phyloP scores from a whole-genome alignment of 2,888 invertebrate genomes.

The Eupithecia vulgata region DNA sequence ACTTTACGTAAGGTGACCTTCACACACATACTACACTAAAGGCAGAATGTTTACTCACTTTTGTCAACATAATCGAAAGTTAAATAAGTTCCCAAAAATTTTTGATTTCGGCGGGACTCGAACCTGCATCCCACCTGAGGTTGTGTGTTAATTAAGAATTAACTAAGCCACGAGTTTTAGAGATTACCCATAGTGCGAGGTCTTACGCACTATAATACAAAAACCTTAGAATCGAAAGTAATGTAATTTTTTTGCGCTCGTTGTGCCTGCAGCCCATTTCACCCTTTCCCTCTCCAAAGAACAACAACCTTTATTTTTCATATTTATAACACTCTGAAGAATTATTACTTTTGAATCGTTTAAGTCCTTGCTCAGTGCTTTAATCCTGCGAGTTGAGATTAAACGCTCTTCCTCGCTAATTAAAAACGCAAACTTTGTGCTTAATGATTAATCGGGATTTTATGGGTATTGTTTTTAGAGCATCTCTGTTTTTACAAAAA shows the following conservation, averaged over 20 bases:
- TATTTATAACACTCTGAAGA: slow-evolving; percentile 81
- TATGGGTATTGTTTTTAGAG: slow-evolving; percentile 38
- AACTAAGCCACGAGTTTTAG: too few relatives aligned
- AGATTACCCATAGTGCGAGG: too few relatives aligned
- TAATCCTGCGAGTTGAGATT: slow-evolving; percentile 77
- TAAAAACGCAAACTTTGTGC: slow-evolving; percentile 78
- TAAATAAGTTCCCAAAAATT: too few relatives aligned
- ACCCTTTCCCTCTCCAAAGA: slow-evolving; percentile 59
- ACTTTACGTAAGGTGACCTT: background rate
- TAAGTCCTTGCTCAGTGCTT: slow-evolving; percentile 80
- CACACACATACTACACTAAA: background rate
- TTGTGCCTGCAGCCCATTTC: slow-evolving; percentile 49
- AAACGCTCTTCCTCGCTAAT: slow-evolving; percentile 77
- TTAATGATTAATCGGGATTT: slow-evolving; percentile 67
- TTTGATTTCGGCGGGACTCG: too few relatives aligned
- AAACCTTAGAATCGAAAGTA: background rate
- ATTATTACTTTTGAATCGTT: slow-evolving; percentile 83
- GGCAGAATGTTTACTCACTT: too few relatives aligned
- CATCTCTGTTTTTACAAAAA: background rate
- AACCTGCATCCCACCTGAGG: too few relatives aligned
- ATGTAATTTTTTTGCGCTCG: slow-evolving; percentile 23
- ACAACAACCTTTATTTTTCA: slow-evolving; percentile 73
- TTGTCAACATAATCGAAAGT: too few relatives aligned
- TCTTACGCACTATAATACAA: too few relatives aligned
- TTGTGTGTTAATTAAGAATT: too few relatives aligned